Percentiles rank a stretch among this genome's conserved stretches.
These are phyloP conservation scores for Drosophila watanabei DNA, from an alignment of 1,140 invertebrate genomes.

Conservation along the genomic window DNA sequence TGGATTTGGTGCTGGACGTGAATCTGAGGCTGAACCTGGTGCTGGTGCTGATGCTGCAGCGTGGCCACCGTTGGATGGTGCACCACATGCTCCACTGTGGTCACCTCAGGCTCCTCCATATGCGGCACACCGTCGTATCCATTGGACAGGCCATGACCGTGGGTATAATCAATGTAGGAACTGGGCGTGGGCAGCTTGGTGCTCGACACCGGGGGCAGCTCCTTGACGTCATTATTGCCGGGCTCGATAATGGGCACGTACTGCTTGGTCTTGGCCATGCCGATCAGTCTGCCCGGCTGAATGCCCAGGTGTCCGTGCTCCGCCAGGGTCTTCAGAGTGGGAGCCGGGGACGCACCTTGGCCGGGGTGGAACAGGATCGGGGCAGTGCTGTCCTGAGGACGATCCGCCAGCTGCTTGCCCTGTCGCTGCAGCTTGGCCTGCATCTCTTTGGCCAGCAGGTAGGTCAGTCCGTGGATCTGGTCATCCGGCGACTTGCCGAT, in stretches of 20 bases:
- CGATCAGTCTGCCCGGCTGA: slow-evolving; percentile 68
- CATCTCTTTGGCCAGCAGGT: slow-evolving; percentile 82
- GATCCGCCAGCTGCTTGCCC: slow-evolving; percentile 60
- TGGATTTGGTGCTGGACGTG: slow-evolving; percentile 6
- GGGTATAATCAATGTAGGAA: slow-evolving; percentile 68
- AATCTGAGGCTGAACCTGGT: slow-evolving; percentile 9
- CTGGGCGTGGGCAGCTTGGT: slow-evolving; percentile 63
- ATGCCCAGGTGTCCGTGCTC: slow-evolving; percentile 52
- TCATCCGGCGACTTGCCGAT: slow-evolving; percentile 83
- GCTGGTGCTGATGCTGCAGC: slow-evolving; percentile 5
- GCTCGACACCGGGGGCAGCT: slow-evolving; percentile 15
- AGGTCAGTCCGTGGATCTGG: slow-evolving; percentile 81
- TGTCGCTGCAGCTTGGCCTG: slow-evolving; percentile 75
- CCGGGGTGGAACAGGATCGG: slow-evolving; percentile 76
- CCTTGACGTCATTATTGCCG: slow-evolving; percentile 65
- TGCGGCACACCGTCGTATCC: slow-evolving; percentile 69
- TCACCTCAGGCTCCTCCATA: slow-evolving; percentile 34
- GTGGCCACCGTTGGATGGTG: slow-evolving; percentile 62
- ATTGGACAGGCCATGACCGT: slow-evolving; percentile 69
- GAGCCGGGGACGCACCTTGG: slow-evolving; percentile 1
- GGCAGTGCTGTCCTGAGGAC: slow-evolving; percentile 73
- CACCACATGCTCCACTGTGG: slow-evolving; percentile 66
- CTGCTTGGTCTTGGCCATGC: slow-evolving; percentile 75
- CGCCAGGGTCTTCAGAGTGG: slow-evolving; percentile 21
- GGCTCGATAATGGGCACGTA: slow-evolving; percentile 80